Conservation (phyloP, 2,113 vertebrate species). For the Cnemophilus loriae region DNA sequence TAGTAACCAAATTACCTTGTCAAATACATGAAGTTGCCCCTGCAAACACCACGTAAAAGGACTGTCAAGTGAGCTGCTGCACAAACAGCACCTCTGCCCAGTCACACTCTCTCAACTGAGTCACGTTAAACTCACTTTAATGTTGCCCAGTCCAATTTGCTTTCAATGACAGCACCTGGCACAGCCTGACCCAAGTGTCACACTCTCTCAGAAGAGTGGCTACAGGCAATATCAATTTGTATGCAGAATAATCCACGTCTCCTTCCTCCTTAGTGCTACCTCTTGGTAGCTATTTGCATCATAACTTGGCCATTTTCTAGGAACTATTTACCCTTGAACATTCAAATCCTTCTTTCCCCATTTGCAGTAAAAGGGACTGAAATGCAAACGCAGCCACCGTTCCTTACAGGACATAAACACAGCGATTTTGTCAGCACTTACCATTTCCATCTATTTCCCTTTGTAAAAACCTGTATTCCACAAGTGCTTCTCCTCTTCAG, state of each 20-base stretch:
- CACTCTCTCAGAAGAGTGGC: not conserved
- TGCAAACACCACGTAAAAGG: not conserved
- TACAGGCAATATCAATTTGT: not conserved
- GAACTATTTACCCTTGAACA: not conserved
- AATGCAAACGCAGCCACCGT: not conserved
- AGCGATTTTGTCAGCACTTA: not conserved
- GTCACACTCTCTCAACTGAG: accelerated
- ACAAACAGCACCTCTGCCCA: not conserved
- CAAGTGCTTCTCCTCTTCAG: not conserved
- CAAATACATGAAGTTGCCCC: not conserved
- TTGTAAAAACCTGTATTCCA: not conserved
- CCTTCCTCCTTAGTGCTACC: not conserved
- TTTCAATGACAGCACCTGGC: not conserved
- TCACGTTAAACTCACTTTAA: not conserved
- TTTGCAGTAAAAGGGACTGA: not conserved
- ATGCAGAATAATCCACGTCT: not conserved
- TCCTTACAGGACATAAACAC: not conserved
- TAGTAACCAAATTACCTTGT: not conserved
- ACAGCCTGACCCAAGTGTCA: not conserved
- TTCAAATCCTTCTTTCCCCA: not conserved
- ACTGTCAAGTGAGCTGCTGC: not conserved
- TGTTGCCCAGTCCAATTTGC: not conserved
- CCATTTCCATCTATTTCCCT: not conserved
- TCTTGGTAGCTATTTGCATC: not conserved
- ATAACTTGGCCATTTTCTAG: not conserved